Percentiles rank a stretch among this genome's conserved stretches.
phyloP scores from a whole-genome alignment of 2,113 vertebrate species.

The Dinomys branickii region DNA sequence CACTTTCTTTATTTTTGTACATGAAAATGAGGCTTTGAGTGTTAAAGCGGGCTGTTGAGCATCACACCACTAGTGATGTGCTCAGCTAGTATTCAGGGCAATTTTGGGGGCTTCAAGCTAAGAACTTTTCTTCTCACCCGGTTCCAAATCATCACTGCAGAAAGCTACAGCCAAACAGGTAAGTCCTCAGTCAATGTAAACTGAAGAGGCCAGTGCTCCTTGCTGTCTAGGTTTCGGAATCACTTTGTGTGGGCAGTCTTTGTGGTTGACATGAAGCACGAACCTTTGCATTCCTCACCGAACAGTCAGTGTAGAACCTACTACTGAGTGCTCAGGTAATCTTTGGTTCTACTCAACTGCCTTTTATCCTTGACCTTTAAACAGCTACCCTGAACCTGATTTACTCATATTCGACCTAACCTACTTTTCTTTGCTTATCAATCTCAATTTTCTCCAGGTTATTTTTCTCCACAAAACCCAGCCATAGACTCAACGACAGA shows the following conservation, averaged over 20 bases:
- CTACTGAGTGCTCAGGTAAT: background rate
- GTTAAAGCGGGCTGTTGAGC: background rate
- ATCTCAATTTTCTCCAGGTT: background rate
- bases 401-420: background rate
- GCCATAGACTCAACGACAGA: background rate
- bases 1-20: background rate
- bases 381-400: background rate
- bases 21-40: background rate
- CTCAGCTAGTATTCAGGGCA: background rate
- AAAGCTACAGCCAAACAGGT: background rate
- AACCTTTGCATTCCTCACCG: background rate
- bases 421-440: background rate
- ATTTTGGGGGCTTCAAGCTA: background rate
- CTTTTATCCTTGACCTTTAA: background rate
- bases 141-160: background rate
- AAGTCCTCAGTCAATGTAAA: background rate
- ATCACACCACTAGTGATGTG: background rate
- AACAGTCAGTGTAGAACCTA: background rate
- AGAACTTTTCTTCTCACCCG: background rate
- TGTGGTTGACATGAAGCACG: background rate
- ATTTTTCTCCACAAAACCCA: background rate
- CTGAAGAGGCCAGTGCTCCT: background rate
- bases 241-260: background rate
- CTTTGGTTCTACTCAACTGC: background rate
- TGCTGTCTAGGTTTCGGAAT: constrained; percentile 25